Base-by-base conservation (phyloP, 2,888 invertebrate species). In the Plebejus melissa region DNA sequence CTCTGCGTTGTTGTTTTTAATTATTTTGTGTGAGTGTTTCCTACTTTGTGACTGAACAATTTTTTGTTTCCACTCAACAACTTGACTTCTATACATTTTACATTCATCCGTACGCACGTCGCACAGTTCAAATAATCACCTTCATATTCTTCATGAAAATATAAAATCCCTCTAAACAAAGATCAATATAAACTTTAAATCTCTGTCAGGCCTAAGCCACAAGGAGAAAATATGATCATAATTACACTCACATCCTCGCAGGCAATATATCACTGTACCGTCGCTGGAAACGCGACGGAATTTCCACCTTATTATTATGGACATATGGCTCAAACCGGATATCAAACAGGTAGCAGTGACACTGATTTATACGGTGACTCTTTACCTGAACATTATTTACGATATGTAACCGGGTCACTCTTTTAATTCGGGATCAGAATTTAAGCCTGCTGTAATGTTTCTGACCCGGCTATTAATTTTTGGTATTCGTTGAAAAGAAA, bases 141-240 rank as follows among this genome's bases (percentile, higher is more conserved):
- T 58, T 22, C 22, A 58, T 9, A 54, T 54, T 54, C 54, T 54
- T 54, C 54, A 1, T 54, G 13, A 54, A 54, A 54, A 54, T 54
- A 54, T 54, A 16, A 54, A 16, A 54, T 65, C 65, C 32, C 32
- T 13, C 32, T 65, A 65, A 65, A 65, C 65, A 65, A 36, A 36
- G 32, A 65, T 65, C 65, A 65, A 65, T 65, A 65, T 65, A 65
- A 65, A 65, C 65, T 65, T 65, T 65, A 65, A 65, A 36, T 65
- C 60, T 28, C 65, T 36, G 65, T 65, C 65, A 65, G 13, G 65
- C 32, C 65, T 65, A 36, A 65, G 65, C 65, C 65, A 36, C 65
- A 16, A 65, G 65, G 65, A 65, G 65, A 65, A 65, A 65, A 65
- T 65, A 65, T 36, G 65, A 65, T 32, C 65, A 65, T 65, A 65